Base-by-base conservation (phyloP, 2,113 vertebrate species). In the Aplodontia rufa region DNA sequence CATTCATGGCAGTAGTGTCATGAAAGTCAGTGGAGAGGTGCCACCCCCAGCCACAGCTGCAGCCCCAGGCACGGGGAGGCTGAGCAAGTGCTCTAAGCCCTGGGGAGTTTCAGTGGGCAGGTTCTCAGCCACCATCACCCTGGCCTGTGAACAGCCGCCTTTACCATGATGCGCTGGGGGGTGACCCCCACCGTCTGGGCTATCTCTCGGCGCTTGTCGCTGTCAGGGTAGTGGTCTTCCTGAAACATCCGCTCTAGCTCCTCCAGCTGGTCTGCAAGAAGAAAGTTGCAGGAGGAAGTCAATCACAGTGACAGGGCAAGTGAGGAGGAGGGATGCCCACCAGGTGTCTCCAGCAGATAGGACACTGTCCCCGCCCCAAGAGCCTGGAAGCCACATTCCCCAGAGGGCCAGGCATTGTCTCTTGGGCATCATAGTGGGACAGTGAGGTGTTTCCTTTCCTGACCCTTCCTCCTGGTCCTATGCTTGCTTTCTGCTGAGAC, bases 141-240 rank as follows among this genome's bases (percentile, higher is more conserved):
- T n/a, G n/a, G 35, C 71, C 4, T 11, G 20, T 53, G 45, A 64
- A 13, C 83, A 35, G 64, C 14, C 26, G 83, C 87, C 5, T 3
- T 98, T 97, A 99, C 99, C 99, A 99, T 99, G 96, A 99, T 98
- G 89, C 99, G 99, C 60, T 99, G 99, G 20, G 99, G 99, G 0
- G 99, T 99, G 58, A 99, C 99, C 13, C 99, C 99, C 82, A 99
- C 98, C 0, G 98, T 97, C 35, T 98, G 98, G 5, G 99, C 99
- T 0, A 99, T 99, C 96, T 99, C 98, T 45, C 97, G 99, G 89
- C 99, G 99, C 97, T 99, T 99, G 47, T 99, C 99, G 1, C 97
- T 98, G 26, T 99, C 99, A 0, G 99, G 99, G 75, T 99, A 99
- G 97, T 99, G 99, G 90, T 99, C 99, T 45, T 99, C 99, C 74